Evolutionary conservation across 1,140 invertebrate species (phyloP), one percentile per base, ranked within the genome.

Genomic region (Phenacoccus solenopsis): DNA sequence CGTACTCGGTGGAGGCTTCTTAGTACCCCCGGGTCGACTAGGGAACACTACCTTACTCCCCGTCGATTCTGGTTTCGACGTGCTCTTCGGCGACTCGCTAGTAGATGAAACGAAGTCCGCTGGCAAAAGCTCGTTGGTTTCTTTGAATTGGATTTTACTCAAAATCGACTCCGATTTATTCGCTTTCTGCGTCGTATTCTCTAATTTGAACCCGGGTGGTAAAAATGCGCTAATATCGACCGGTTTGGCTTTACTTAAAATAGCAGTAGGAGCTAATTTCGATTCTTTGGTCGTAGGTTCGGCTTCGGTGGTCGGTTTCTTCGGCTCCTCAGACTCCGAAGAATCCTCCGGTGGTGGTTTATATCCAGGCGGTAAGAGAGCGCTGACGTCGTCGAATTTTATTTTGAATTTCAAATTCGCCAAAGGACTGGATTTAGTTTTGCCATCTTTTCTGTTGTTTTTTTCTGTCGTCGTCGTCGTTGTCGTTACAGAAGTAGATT

Each of bases 11-110:
- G 1, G 80, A 4, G 84, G 80, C 72, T 86, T 81, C 72, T 87
- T 76, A 21, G 73, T 81, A n/a, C 86, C 86, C 57, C 89, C 88
- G 28, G 88, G 86, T 76, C 88, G 82, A 71, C 87, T 90, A 7
- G 90, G 90, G 73, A 92, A 92, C 1, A 91, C 87, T 10, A 91
- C 77, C 78, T 90, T 90, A 13, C 85, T 80, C 28, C 59, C 67
- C 27, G 82, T 81, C 28, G 80, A 79, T 49, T 81, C 77, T 57
- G 75, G 75, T 25, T 81, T 30, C 16, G 28, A 25, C 22, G 70
- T 71, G 10, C 28, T n/a, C 28, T 35, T 68, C 1, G 71, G 25
- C 3, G 57, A 67, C 16, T 67, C 64, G 0, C 80, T 70, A 0
- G 75, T 72, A 22, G 68, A 73, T n/a, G n/a, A n/a, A n/a, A n/a